Base-by-base conservation (phyloP, 2,888 invertebrate genomes). In the Cynaeus angustus region DNA sequence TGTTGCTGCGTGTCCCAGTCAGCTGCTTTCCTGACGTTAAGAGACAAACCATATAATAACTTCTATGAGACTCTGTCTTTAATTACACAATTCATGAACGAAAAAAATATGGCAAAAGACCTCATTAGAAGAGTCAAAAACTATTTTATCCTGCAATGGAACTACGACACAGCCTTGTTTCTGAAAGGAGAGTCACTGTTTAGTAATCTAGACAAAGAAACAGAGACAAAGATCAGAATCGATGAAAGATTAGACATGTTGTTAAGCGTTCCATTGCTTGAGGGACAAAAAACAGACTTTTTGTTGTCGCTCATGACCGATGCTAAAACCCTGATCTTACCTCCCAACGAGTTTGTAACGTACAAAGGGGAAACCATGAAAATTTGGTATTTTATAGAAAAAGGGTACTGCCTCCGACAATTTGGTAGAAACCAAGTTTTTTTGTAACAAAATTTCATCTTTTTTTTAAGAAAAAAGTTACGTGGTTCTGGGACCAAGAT, bases 131-230 rank as follows among this genome's bases (percentile, higher is more conserved):
- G 88, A 72, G 86, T 88, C 62, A 85, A 86, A 84, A 83, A 86
- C 1, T 88, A 87, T 76, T 88, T 87, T 72, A 86, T 87, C 75
- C 79, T 88, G 7, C 88, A 88, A 71, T 88, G 88, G 88, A 85
- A 86, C 70, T 87, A 88, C 71, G 87, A 88, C 79, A 85, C 85
- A 81, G 88, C 87, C 80, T 80, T 12, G 21, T 14, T n/a, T 6
- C 38, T 66, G 12, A 0, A 28, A 59, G 43, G 46, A 26, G 61
- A 70, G 48, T 48, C 64, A 7, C 43, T 72, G 4, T 43, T 73
- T 13, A 59, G 37, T 46, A 72, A 73, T 3, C 85, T 86, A 8
- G 86, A 86, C 1, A 75, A 83, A 37, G 86, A 87, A 68, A 77
- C 88, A 7, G 79, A 86, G 5, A 41, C 53, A 6, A 13, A 30